A percentile compares a stretch with the other conserved stretches of the same genome.
Conservation (phyloP, 2,888 invertebrate genomes). For the Folsomia candida region DNA sequence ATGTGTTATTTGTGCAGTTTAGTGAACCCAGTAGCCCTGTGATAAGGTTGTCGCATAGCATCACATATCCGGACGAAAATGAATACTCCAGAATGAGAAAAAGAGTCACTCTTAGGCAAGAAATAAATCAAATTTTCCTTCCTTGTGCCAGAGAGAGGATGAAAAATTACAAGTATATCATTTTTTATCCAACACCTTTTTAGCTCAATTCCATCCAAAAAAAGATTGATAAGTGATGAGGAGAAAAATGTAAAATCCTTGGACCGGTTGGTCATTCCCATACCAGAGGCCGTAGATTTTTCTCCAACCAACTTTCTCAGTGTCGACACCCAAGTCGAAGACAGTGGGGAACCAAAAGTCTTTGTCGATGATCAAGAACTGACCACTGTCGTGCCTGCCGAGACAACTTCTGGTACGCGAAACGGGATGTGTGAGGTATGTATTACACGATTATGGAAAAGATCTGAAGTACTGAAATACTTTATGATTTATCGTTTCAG, state of each 20-base stretch:
- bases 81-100: constrained; percentile 63
- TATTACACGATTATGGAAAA: background rate
- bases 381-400: constrained; percentile 18
- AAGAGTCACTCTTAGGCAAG: constrained; percentile 77
- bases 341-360: constrained; percentile 15
- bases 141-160: background rate
- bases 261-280: constrained; percentile 33
- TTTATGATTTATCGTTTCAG: constrained; percentile 15
- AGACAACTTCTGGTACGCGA: constrained; percentile 20
- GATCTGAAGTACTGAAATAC: background rate
- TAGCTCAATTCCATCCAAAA: constrained; percentile 46
- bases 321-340: too few species aligned
- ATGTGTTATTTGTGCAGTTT: constrained; percentile 31
- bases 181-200: too few species aligned
- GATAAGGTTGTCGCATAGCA: constrained; percentile 52
- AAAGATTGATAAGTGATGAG: constrained; percentile 37
- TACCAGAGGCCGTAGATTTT: background rate
- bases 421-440: constrained; percentile 47
- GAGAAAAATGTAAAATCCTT: constrained; percentile 22
- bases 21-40: constrained; percentile 75
- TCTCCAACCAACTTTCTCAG: too few species aligned
- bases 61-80: constrained; percentile 25
- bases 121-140: constrained; percentile 15
- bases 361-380: constrained; percentile 38
- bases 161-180: too few species aligned